Percentiles rank a stretch among this genome's conserved stretches.
These are phyloP conservation scores for Teleopsis dalmanni DNA, from an alignment of 1,140 invertebrate species.

Conservation along the genomic window DNA sequence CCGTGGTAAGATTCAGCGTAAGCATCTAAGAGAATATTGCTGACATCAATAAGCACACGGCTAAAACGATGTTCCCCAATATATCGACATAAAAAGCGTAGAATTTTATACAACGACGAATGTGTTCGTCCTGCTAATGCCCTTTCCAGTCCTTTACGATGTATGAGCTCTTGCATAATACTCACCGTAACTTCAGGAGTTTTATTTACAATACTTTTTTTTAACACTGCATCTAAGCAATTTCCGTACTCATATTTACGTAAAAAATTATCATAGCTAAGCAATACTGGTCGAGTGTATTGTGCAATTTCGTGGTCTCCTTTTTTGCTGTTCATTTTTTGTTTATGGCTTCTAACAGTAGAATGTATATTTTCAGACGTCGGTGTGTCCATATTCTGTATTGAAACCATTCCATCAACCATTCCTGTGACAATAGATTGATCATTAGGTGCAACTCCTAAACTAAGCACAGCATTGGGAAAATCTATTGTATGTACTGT, in stretches of 20 bases:
- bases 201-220: constrained; percentile 52
- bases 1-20: constrained; percentile 56
- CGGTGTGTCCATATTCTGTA: constrained; percentile 64
- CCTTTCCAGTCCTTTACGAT: constrained; percentile 61
- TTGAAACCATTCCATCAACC: constrained; percentile 84
- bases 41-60: constrained; percentile 62
- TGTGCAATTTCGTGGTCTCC: constrained; percentile 51
- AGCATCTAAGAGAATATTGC: constrained; percentile 65
- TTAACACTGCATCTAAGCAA: constrained; percentile 68
- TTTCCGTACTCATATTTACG: constrained; percentile 75
- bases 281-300: constrained; percentile 44
- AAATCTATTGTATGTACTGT: constrained; percentile 83
- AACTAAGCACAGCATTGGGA: constrained; percentile 81
- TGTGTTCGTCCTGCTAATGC: constrained; percentile 64
- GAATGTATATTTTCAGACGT: constrained; percentile 26
- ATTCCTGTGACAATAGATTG: constrained; percentile 81
- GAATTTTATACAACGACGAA: constrained; percentile 56
- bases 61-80: constrained; percentile 68
- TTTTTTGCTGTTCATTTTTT: constrained; percentile 39
- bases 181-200: constrained; percentile 69
- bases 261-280: constrained; percentile 62
- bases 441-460: constrained; percentile 74
- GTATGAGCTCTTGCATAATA: constrained; percentile 75
- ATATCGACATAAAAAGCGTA: constrained; percentile 71
- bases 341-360: constrained; percentile 6